phyloP scores from a whole-genome alignment of 2,888 invertebrate genomes.

The Xylota segnis region DNA sequence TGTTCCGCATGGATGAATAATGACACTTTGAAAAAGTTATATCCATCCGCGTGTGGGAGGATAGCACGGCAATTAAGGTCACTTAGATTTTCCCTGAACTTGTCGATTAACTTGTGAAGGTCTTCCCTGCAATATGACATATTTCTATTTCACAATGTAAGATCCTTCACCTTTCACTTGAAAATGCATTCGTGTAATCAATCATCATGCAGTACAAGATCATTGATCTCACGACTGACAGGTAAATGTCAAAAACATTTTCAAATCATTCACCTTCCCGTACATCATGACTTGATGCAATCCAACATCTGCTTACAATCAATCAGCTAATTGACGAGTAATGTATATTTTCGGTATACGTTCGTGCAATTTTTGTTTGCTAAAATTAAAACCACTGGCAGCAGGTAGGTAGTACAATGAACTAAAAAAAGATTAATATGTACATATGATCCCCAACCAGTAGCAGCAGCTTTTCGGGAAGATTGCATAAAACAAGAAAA shows the following conservation, averaged over 20 bases:
- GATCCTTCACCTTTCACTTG: background rate
- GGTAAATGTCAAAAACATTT: background rate
- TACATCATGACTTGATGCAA: background rate
- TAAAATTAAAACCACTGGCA: constrained; percentile 5
- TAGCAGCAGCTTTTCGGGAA: background rate
- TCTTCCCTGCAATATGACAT: no score
- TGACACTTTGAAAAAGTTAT: background rate
- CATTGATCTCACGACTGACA: background rate
- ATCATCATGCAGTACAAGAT: constrained; percentile 6
- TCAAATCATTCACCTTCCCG: constrained; percentile 1
- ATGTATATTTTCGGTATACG: background rate
- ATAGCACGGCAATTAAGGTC: no score
- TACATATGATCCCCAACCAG: background rate
- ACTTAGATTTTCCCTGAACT: no score
- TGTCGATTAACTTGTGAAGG: no score
- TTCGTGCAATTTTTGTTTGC: background rate
- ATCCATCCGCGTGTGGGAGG: background rate
- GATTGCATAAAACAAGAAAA: background rate
- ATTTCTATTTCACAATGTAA: background rate
- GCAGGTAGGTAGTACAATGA: constrained; percentile 6
- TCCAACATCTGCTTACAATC: constrained; percentile 14
- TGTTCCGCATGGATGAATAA: background rate
- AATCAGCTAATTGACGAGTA: constrained; percentile 5
- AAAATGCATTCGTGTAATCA: background rate
- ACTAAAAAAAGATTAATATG: background rate